Conservation (phyloP, 2,888 invertebrate genomes). For the Idaea biselata region DNA sequence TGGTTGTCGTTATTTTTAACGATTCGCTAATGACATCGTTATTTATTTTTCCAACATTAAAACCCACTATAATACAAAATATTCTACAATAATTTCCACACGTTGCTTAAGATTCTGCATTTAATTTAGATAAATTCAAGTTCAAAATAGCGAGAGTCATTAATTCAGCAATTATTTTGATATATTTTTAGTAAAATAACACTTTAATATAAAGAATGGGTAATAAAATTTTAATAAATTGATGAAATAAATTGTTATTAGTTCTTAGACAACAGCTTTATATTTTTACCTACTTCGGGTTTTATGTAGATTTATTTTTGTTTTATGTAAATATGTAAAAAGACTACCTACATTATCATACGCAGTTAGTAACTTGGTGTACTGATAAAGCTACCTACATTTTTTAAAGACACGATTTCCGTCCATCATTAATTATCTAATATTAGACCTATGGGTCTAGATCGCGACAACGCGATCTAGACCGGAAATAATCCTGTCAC, state of each 20-base stretch:
- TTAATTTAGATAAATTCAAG: not conserved
- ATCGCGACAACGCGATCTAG: too few relatives aligned
- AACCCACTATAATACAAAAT: not conserved
- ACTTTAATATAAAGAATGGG: not conserved
- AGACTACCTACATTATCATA: not conserved
- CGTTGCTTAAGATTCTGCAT: not conserved
- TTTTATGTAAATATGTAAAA: not conserved
- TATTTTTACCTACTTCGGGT: not conserved
- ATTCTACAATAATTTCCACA: not conserved
- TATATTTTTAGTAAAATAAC: not conserved
- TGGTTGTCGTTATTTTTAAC: not conserved
- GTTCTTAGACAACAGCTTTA: not conserved
- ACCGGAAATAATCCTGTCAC: too few relatives aligned
- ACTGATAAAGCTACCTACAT: too few relatives aligned
- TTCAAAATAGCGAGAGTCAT: not conserved
- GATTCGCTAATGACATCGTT: conserved; percentile 4
- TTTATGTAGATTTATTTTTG: not conserved
- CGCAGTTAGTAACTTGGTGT: not conserved
- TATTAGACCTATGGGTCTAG: too few relatives aligned
- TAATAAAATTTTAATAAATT: not conserved
- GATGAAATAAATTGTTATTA: not conserved
- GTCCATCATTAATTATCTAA: too few relatives aligned
- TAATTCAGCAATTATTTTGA: not conserved
- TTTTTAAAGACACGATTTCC: too few relatives aligned
- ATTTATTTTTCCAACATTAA: not conserved